These are phyloP conservation scores for Chanos chanos DNA, from an alignment of 2,797 vertebrate genomes.

Conservation along the genomic window DNA sequence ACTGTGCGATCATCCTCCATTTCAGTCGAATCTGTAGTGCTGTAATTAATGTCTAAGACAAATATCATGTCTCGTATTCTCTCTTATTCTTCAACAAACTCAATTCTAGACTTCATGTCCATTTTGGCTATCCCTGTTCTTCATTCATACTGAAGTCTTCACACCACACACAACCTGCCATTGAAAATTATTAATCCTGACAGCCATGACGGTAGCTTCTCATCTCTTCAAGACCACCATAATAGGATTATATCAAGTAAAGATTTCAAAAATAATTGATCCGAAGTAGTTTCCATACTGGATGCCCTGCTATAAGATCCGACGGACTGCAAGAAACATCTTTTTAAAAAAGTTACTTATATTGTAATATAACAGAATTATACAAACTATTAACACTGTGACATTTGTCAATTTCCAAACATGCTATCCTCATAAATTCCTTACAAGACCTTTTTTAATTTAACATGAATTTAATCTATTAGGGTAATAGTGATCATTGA, in stretches of 20 bases:
- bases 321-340: background rate
- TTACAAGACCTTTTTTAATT: no score
- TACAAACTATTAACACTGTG: no score
- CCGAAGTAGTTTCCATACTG: conserved; percentile 41
- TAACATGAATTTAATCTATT: no score
- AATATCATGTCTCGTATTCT: no score
- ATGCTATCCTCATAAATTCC: no score
- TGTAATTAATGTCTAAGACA: no score
- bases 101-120: background rate
- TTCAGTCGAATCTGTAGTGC: conserved; percentile 10
- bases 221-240: conserved; percentile 11
- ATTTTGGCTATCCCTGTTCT: background rate
- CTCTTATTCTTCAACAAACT: background rate
- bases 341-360: no score
- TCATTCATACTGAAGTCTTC: background rate
- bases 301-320: conserved; percentile 19
- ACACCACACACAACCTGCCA: conserved; percentile 27
- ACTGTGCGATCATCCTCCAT: no score
- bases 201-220: conserved; percentile 21
- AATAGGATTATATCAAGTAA: conserved; percentile 33
- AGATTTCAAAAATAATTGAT: conserved; percentile 38
- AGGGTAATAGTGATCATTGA: no score
- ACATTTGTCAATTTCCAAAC: no score
- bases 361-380: no score
- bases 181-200: conserved; percentile 36